Evolutionary conservation across 2,888 invertebrate species (phyloP), one percentile per base, ranked within the genome.

Genomic region (Nymphalis polychloros): DNA sequence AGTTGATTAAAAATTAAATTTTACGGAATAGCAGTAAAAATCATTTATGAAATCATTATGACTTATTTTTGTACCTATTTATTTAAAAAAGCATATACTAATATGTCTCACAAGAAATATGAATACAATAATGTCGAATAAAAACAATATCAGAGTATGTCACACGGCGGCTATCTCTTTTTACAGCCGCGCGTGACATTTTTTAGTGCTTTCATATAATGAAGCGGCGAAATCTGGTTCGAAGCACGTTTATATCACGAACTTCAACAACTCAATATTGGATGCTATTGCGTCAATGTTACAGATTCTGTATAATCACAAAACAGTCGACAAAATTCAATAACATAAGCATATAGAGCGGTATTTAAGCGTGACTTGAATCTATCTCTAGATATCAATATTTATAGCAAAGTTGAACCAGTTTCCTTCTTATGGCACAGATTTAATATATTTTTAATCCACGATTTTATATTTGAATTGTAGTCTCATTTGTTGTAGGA

Each of bases 241-340:
- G 27, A 49, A 68, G 68, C 74, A 74, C 74, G 74, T 74, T 47
- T 67, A n/a, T 57, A 61, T 67, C 63, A 67, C 72, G 66, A 68
- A 46, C 52, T 41, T 65, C 47, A 53, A 59, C 59, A 59, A 57
- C 46, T 20, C 49, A 35, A 27, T 47, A 62, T 63, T 57, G 57
- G 20, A 31, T 31, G 31, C 52, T 48, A 48, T 67, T 71, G 67
- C 64, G 62, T 67, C 67, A 67, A 62, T 50, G 48, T 62, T 49
- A 52, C 48, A 57, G 46, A 62, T 48, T 64, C 61, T 19, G 64
- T 27, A 61, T 50, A 49, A 41, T 55, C 46, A 17, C 60, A 23
- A 48, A 60, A 19, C 23, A 27, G 8, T 57, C 41, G 48, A 53
- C 46, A 59, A 64, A 64, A 59, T 64, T 31, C 41, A 57, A 41